Percentiles rank a stretch among this genome's conserved stretches.
phyloP scores from a whole-genome alignment of 1,140 invertebrate genomes.

The Cydia pomonella region DNA sequence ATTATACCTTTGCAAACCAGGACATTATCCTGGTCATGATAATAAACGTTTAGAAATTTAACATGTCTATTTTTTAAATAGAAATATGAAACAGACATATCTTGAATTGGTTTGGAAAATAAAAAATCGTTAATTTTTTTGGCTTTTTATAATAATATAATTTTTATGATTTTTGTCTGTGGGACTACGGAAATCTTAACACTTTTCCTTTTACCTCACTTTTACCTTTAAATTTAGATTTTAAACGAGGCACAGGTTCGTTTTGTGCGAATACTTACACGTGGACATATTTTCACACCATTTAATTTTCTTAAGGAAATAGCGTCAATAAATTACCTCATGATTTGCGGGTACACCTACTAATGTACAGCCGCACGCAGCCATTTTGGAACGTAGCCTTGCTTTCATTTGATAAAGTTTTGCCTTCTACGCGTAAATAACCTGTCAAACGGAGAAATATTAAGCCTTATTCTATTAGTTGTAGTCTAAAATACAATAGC shows the following conservation, averaged over 20 bases:
- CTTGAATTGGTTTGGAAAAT: no score
- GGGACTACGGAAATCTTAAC: no score
- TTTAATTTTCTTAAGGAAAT: slow-evolving; percentile 8
- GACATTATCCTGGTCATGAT: no score
- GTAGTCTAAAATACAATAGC: neutral
- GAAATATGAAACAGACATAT: no score
- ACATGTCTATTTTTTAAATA: no score
- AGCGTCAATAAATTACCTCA: slow-evolving; percentile 26
- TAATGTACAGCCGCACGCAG: neutral
- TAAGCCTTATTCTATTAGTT: slow-evolving; percentile 12
- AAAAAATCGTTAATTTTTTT: no score
- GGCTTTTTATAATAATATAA: no score
- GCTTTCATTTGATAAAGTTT: neutral
- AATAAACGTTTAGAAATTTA: no score
- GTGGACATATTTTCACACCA: neutral
- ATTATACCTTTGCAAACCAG: no score
- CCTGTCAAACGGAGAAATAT: slow-evolving; percentile 10
- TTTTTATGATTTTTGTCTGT: no score
- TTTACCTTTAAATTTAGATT: no score
- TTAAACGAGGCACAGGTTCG: neutral
- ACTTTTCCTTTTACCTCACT: no score
- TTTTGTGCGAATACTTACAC: neutral
- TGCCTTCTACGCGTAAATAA: slow-evolving; percentile 8
- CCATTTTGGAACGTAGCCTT: neutral
- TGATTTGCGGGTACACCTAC: neutral